Percentiles rank a stretch among this genome's conserved stretches.
Evolutionary conservation across 2,113 vertebrate species (phyloP).

Genomic region (Typhlomys cinereus): DNA sequence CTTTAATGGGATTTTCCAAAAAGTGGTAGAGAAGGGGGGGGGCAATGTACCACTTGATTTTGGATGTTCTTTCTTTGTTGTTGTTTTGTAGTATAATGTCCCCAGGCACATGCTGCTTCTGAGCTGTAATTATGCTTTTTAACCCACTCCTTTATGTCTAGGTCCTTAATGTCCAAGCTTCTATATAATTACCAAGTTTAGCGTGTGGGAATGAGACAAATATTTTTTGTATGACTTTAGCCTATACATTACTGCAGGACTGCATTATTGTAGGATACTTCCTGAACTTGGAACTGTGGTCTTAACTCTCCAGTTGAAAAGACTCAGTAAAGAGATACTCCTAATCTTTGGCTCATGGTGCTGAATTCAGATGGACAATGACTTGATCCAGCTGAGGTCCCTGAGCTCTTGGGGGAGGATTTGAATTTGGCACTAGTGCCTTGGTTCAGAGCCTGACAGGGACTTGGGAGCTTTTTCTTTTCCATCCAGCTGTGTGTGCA

Average conservation of each 20-base stretch:
- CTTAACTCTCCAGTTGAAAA: slow-evolving; percentile 81
- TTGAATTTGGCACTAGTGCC: slow-evolving; percentile 45
- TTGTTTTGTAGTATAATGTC: slow-evolving; percentile 77
- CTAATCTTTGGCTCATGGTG: slow-evolving; percentile 61
- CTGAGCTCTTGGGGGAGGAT: background rate
- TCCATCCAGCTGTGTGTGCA: slow-evolving; percentile 30
- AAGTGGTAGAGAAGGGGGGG: slow-evolving; percentile 17
- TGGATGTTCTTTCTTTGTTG: slow-evolving; percentile 55
- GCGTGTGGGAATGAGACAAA: slow-evolving; percentile 82
- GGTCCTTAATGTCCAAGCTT: slow-evolving; percentile 80
- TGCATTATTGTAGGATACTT: slow-evolving; percentile 82
- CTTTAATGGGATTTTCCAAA: slow-evolving; percentile 79
- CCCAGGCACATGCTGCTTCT: slow-evolving; percentile 79
- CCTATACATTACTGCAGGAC: slow-evolving; percentile 76
- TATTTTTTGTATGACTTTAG: slow-evolving; percentile 85
- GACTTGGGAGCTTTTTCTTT: slow-evolving; percentile 29
- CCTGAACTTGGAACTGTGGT: slow-evolving; percentile 78
- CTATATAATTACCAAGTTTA: slow-evolving; percentile 85
- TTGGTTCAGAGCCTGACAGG: slow-evolving; percentile 20
- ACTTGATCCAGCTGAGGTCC: slow-evolving; percentile 69
- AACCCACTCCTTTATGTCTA: slow-evolving; percentile 83
- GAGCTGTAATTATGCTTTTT: slow-evolving; percentile 87
- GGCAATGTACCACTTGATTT: slow-evolving; percentile 44
- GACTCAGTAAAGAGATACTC: slow-evolving; percentile 66
- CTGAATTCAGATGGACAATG: slow-evolving; percentile 62